phyloP scores from a whole-genome alignment of 2,113 vertebrate genomes.

The Dendropsophus ebraccatus region DNA sequence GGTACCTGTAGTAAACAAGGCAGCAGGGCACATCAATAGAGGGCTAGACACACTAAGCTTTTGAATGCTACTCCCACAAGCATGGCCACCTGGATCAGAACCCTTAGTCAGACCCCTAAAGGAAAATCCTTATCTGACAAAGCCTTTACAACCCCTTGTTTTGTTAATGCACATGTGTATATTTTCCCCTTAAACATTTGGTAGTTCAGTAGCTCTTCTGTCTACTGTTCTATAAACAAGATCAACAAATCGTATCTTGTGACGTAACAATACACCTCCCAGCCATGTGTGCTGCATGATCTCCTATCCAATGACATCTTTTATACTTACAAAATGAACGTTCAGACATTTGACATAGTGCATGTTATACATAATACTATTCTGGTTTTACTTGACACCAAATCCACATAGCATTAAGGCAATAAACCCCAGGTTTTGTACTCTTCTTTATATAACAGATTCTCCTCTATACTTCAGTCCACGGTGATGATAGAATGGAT shows the following conservation, averaged over 20 bases:
- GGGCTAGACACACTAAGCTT: no score
- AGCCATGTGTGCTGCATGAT: not conserved
- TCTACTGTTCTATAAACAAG: not conserved
- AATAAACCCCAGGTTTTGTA: constrained; percentile 16
- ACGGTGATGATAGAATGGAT: constrained; percentile 45
- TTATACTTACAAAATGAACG: not conserved
- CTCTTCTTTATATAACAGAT: not conserved
- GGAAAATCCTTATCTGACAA: no score
- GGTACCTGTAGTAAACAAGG: no score
- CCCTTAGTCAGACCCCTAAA: no score
- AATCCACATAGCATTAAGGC: not conserved
- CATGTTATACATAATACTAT: not conserved
- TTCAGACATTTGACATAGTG: not conserved
- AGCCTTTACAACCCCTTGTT: not conserved
- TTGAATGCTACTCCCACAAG: no score
- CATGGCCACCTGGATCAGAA: no score
- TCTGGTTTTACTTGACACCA: constrained; percentile 20
- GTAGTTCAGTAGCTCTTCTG: not conserved
- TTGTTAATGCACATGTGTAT: not conserved
- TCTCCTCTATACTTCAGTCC: not conserved
- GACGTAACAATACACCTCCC: not conserved
- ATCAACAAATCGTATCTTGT: constrained; percentile 1
- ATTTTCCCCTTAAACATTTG: not conserved
- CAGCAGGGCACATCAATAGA: no score
- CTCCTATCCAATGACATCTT: not conserved